Conservation (phyloP, 2,113 vertebrate species). For the Plecotus auritus region DNA sequence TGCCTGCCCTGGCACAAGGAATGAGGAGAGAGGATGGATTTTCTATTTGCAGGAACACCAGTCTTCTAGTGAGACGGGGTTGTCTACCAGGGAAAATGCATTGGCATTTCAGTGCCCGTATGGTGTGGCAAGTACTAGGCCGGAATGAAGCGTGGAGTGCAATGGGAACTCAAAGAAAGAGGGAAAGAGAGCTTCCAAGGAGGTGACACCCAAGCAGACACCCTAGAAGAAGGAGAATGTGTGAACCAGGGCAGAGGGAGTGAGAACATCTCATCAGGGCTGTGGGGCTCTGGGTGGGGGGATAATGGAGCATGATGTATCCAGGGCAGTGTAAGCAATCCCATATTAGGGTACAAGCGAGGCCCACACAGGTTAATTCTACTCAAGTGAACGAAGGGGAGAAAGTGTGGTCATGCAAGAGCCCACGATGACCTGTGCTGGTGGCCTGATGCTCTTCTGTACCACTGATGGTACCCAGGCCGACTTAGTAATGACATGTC, state of each 20-base stretch:
- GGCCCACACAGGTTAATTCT: too few relatives aligned
- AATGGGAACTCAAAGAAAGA: neutral
- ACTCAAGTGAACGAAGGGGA: neutral
- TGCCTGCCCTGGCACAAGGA: neutral
- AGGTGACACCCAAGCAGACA: neutral
- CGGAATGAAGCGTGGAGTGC: neutral
- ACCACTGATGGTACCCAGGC: neutral
- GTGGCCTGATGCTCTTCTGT: neutral
- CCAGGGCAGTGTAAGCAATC: neutral
- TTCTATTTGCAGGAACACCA: neutral
- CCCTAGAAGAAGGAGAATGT: neutral
- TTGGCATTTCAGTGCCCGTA: neutral
- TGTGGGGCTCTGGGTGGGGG: too few relatives aligned
- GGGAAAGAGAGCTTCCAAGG: neutral
- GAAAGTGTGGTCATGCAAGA: neutral
- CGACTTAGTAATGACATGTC: neutral
- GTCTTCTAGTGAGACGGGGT: neutral
- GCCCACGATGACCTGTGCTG: neutral
- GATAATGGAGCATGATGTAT: neutral
- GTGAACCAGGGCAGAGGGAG: neutral
- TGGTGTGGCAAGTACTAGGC: accelerated
- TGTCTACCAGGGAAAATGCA: neutral
- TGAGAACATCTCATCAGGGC: neutral
- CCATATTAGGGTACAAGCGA: neutral
- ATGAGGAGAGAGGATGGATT: neutral